Evolutionary conservation across 2,113 vertebrate species (phyloP).

Genomic region (Ochotona curzoniae): DNA sequence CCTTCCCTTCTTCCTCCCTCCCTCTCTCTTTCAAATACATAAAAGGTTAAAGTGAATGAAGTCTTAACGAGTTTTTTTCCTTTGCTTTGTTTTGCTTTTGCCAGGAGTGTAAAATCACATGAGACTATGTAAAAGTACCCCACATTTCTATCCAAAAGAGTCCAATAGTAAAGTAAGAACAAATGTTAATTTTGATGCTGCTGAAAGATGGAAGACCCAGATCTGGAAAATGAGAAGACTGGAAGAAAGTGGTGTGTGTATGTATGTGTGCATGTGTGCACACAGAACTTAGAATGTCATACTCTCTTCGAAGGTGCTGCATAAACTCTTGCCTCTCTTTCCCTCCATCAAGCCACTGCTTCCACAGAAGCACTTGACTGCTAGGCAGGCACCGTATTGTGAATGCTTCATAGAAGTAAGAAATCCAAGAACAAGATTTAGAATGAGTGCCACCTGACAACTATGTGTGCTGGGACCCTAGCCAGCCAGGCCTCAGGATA

Average conservation of each 20-base stretch:
- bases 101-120: no score
- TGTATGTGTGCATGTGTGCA: no score
- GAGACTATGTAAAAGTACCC: background rate
- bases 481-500: background rate
- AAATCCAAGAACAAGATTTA: background rate
- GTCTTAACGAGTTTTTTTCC: background rate
- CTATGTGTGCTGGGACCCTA: background rate
- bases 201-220: background rate
- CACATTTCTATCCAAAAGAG: background rate
- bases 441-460: background rate
- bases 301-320: background rate
- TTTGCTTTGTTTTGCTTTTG: slow-evolving; percentile 51
- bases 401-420: background rate
- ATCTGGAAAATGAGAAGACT: background rate
- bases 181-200: background rate
- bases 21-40: no score
- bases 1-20: no score
- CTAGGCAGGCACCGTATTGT: background rate
- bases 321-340: background rate
- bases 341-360: background rate
- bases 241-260: background rate
- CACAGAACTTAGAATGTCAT: background rate
- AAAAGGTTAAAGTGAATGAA: background rate
- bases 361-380: background rate
- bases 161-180: background rate